Percentiles rank a stretch among this genome's conserved stretches.
Conservation (phyloP, 2,888 invertebrate genomes). For the Eupithecia tripunctaria region DNA sequence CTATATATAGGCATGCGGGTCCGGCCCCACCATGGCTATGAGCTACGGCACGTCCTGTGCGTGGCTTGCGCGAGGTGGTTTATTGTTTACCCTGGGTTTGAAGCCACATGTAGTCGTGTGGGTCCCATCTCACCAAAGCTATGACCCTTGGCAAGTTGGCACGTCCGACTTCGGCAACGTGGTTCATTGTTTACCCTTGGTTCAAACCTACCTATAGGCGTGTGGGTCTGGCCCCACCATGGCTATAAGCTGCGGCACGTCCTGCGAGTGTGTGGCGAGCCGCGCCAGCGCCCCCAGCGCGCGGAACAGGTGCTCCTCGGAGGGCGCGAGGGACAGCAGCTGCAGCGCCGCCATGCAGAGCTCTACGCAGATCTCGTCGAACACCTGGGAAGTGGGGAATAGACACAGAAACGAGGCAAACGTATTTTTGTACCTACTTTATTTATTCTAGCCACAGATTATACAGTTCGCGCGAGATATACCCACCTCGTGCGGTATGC, state of each 20-base stretch:
- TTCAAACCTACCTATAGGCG: slow-evolving; percentile 32
- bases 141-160: slow-evolving; percentile 66
- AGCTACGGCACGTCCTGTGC: slow-evolving; percentile 95
- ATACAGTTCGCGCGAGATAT: not conserved
- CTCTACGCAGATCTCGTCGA: slow-evolving; percentile 97
- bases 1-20: slow-evolving; percentile 79
- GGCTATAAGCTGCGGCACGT: slow-evolving; percentile 94
- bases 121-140: slow-evolving; percentile 92
- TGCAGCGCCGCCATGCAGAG: slow-evolving; percentile 95
- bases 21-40: slow-evolving; percentile 95
- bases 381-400: slow-evolving; percentile 86
- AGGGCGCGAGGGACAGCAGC: slow-evolving; percentile 91
- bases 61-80: slow-evolving; percentile 85
- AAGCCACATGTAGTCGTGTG: not conserved
- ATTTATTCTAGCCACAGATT: not conserved
- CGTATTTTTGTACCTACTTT: not conserved
- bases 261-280: slow-evolving; percentile 90
- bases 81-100: no score
- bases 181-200: not conserved
- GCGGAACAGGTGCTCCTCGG: slow-evolving; percentile 91
- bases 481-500: not conserved
- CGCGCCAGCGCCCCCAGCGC: slow-evolving; percentile 91
- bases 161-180: slow-evolving; percentile 90
- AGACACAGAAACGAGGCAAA: slow-evolving; percentile 17
- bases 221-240: slow-evolving; percentile 94